Evolutionary conservation across 2,113 vertebrate genomes (phyloP).

Genomic region (Cebus imitator): DNA sequence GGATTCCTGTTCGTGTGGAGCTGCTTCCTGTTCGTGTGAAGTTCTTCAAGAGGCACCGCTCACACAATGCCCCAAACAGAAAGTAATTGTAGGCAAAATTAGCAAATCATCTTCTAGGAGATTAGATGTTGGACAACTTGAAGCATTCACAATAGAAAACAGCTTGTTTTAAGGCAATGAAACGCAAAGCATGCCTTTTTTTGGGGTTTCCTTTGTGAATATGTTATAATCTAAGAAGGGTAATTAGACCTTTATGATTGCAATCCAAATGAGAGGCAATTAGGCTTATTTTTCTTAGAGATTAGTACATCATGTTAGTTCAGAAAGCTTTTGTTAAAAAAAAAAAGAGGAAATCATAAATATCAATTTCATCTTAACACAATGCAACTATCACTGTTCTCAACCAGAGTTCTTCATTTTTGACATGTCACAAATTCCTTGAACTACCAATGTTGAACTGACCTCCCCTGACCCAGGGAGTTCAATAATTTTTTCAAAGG

Average conservation of each 20-base stretch:
- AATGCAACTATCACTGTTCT: not conserved
- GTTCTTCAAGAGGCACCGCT: not conserved
- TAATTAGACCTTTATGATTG: not conserved
- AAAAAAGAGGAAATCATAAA: slow-evolving; percentile 42
- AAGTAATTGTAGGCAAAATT: not conserved
- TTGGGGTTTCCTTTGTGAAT: slow-evolving; percentile 65
- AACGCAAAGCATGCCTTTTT: not conserved
- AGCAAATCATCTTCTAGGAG: not conserved
- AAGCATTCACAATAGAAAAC: not conserved
- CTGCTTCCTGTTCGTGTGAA: not conserved
- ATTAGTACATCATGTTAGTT: not conserved
- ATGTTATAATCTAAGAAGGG: slow-evolving; percentile 22
- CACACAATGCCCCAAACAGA: not conserved
- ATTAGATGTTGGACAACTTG: not conserved
- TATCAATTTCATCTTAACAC: not conserved
- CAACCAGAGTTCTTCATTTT: not conserved
- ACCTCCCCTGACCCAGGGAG: not conserved
- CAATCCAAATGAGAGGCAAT: not conserved
- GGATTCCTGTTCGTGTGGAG: not conserved
- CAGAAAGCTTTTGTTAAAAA: not conserved
- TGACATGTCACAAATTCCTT: not conserved
- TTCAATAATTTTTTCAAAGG: not conserved
- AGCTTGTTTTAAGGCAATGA: not conserved
- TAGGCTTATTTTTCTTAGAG: slow-evolving; percentile 21
- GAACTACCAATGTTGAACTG: not conserved